Evolutionary conservation across 2,113 vertebrate genomes (phyloP).

Genomic region (Struthio camelus): DNA sequence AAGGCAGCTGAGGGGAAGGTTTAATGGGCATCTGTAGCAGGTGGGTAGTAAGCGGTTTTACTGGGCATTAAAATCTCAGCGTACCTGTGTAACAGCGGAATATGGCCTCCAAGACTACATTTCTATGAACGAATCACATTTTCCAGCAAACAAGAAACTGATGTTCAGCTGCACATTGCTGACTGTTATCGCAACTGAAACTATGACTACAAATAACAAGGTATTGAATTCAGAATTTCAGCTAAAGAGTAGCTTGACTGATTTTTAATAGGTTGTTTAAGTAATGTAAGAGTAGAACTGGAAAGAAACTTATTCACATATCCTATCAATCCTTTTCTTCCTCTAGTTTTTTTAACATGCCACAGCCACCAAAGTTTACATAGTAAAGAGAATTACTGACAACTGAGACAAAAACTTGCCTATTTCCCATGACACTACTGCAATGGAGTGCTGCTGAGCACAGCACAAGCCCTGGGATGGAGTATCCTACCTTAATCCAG

Average conservation of each 20-base stretch:
- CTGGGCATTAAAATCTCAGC: not conserved
- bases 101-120: not conserved
- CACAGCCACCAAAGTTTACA: not conserved
- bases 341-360: not conserved
- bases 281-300: not conserved
- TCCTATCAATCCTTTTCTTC: not conserved
- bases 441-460: not conserved
- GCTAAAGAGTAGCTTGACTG: not conserved
- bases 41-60: not conserved
- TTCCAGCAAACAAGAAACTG: not conserved
- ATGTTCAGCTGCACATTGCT: not conserved
- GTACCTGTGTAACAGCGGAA: not conserved
- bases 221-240: not conserved
- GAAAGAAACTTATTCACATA: not conserved
- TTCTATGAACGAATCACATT: slow-evolving; percentile 6
- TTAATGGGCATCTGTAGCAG: slow-evolving; percentile 7
- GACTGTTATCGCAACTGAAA: not conserved
- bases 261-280: not conserved
- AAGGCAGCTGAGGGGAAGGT: not conserved
- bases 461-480: not conserved
- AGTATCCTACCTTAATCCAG: not conserved
- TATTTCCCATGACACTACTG: not conserved
- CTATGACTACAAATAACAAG: not conserved
- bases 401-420: not conserved
- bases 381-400: not conserved